phyloP scores from a whole-genome alignment of 1,140 invertebrate genomes.

The Drosophila obscura region DNA sequence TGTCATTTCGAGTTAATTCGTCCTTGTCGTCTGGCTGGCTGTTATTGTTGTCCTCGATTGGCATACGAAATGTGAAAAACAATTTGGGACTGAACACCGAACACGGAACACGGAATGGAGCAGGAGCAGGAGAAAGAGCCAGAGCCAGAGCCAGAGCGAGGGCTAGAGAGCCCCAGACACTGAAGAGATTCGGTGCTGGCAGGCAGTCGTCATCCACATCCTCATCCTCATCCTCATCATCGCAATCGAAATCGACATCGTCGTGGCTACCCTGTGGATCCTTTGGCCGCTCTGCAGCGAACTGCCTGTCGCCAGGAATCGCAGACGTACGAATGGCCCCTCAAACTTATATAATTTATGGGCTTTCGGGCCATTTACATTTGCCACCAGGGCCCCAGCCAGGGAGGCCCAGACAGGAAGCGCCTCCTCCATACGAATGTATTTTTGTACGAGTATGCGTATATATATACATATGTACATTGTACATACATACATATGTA shows the following conservation, averaged over 20 bases:
- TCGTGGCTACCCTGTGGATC: slow-evolving; percentile 4
- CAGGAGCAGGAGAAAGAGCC: not conserved
- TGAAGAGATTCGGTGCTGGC: slow-evolving; percentile 3
- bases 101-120: too few species aligned
- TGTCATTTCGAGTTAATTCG: slow-evolving; percentile 45
- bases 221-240: slow-evolving; percentile 39
- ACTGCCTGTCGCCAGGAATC: slow-evolving; percentile 62
- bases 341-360: slow-evolving; percentile 73
- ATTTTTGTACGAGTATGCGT: too few species aligned
- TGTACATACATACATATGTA: not conserved
- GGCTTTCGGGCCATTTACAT: slow-evolving; percentile 73
- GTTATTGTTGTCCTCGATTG: slow-evolving; percentile 31
- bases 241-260: slow-evolving; percentile 14
- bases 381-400: slow-evolving; percentile 36
- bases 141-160: not conserved
- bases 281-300: too few species aligned
- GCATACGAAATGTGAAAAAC: slow-evolving; percentile 37
- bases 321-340: slow-evolving; percentile 61
- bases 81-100: slow-evolving; percentile 12
- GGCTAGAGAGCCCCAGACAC: not conserved
- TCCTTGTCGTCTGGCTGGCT: not conserved
- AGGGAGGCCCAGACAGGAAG: slow-evolving; percentile 34
- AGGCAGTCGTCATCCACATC: slow-evolving; percentile 38
- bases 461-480: not conserved
- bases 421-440: not conserved